Conservation (phyloP, 2,888 invertebrate species). For the Yponomeuta cagnagella region DNA sequence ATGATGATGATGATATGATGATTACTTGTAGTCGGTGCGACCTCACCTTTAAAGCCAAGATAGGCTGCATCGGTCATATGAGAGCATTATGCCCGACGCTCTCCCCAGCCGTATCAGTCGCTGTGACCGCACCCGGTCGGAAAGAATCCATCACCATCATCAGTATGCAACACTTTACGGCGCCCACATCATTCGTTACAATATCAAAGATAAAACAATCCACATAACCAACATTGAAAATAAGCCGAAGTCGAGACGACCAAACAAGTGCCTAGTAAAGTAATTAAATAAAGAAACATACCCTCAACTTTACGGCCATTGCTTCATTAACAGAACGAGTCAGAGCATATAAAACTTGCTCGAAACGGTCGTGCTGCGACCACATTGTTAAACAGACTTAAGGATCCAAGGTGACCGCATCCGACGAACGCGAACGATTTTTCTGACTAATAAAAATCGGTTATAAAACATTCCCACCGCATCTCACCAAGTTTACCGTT, state of each 20-base stretch:
- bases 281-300: constrained; percentile 15
- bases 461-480: constrained; percentile 45
- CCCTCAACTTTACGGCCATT: constrained; percentile 28
- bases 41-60: too few species aligned
- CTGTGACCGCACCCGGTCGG: too few species aligned
- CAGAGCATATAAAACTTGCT: not conserved
- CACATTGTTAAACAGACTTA: constrained; percentile 35
- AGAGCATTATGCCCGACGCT: too few species aligned
- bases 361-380: constrained; percentile 23
- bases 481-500: constrained; percentile 33
- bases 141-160: too few species aligned
- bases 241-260: not conserved
- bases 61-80: too few species aligned
- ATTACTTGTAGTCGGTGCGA: too few species aligned
- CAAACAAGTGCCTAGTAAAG: not conserved
- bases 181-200: too few species aligned
- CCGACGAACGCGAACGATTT: constrained; percentile 43
- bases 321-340: constrained; percentile 28
- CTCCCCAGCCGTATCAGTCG: too few species aligned
- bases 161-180: too few species aligned
- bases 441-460: constrained; percentile 52
- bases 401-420: constrained; percentile 44
- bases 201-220: too few species aligned
- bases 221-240: not conserved
- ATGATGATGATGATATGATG: too few species aligned